Percentiles rank a stretch among this genome's conserved stretches.
phyloP scores from a whole-genome alignment of 2,113 vertebrate genomes.

The Raja brachyura region DNA sequence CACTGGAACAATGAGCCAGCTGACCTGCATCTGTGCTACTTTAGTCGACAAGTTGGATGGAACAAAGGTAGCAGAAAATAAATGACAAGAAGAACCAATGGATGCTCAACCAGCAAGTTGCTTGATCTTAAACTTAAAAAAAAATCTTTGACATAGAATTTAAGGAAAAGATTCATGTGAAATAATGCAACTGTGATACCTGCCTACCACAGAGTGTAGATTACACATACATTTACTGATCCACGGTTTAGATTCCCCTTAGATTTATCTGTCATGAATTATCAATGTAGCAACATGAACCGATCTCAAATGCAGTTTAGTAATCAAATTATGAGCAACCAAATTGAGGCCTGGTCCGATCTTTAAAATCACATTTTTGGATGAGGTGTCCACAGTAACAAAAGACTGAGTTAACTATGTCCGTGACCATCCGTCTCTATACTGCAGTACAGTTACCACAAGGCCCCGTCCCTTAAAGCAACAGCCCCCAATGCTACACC shows the following conservation, averaged over 20 bases:
- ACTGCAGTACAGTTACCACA: no score
- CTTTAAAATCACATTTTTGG: not conserved
- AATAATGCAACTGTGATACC: not conserved
- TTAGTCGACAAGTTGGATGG: not conserved
- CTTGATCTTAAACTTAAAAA: not conserved
- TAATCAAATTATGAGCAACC: not conserved
- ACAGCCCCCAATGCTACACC: conserved; percentile 43
- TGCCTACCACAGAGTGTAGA: not conserved
- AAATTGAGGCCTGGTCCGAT: not conserved
- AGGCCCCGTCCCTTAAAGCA: no score
- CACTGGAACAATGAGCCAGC: not conserved
- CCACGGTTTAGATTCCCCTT: not conserved
- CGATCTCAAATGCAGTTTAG: not conserved
- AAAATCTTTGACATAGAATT: not conserved
- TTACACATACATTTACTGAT: not conserved
- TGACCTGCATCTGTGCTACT: not conserved
- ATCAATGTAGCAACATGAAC: not conserved
- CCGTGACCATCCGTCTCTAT: no score
- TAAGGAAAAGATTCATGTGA: not conserved
- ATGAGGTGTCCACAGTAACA: not conserved
- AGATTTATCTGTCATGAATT: not conserved
- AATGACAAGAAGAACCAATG: not conserved
- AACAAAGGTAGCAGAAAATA: not conserved
- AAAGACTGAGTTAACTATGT: not conserved
- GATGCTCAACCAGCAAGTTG: not conserved